Base-by-base conservation (phyloP, 2,797 vertebrate species). In the Microctenopoma lineatum region DNA sequence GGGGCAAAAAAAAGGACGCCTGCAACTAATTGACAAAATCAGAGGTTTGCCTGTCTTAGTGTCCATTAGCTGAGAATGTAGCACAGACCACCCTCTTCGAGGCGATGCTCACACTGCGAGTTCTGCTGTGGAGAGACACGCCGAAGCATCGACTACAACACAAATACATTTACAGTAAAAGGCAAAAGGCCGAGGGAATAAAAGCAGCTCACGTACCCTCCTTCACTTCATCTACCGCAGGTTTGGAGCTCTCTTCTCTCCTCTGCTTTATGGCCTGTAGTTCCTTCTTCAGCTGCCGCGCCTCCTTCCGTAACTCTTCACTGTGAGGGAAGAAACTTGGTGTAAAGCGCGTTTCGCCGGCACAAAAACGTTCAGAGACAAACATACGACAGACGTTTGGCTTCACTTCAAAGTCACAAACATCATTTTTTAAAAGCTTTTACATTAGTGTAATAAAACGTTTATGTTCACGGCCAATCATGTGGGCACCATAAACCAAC, bases 271-370 rank as follows among this genome's bases (percentile, higher is more conserved):
- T 96, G 88, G 97, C 97, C 79, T 95, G 93, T 1, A 99, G 93
- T 59, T 98, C 96, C 75, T 96, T 95, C 91, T 98, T 98, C 92
- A 98, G 74, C 71, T 97, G 97, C 13, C 96, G 95, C 0, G 85
- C 95, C 92, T 98, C 97, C 91, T 96, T 98, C 52, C 96, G 94
- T 55, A 99, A 90, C 73, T 98, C 97, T 71, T 98, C 96, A 69
- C 98, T 99, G 87, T 10, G 85, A 91, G 84, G 29, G 47, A 64
- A 93, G 75, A 84, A 89, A 21, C 21, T 21, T 21, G 21, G 21
- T 21, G 21, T 21, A 21, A 21, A 21, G 21, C 21, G 21, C 21
- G 21, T 21, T 21, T 21, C 21, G 21, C 21, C 21, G 21, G 21
- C 21, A 21, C 21, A 21, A 21, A 21, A 21, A 21, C 1, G 21